Base-by-base conservation (phyloP, 2,888 invertebrate genomes). In the Tholera decimalis region DNA sequence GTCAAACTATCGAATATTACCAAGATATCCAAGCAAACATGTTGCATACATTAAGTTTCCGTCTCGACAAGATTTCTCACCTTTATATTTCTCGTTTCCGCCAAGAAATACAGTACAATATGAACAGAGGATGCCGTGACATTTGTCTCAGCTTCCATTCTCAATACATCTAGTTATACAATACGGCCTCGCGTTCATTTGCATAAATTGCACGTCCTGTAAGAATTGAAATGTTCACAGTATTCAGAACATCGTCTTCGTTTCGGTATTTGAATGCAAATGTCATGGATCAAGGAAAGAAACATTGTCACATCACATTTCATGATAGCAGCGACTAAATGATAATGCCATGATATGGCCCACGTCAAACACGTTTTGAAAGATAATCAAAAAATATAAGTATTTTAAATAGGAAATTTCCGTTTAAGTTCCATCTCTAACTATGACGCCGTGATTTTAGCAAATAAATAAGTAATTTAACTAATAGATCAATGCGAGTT, bases 301-400 rank as follows among this genome's bases (percentile, higher is more conserved):
- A 51, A 51, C n/a, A 35, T 8, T 39, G 59, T 22, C 11, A 22
- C 28, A 67, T 74, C 24, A 73, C 67, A 72, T 72, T 72, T 60
- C 54, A 60, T 73, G 8, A 24, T 30, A 60, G 39, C 13, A 9
- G 37, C 8, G 9, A 9, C 15, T 54, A 33, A n/a, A n/a, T n/a
- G n/a, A n/a, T n/a, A n/a, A n/a, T n/a, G n/a, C n/a, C n/a, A n/a
- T n/a, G n/a, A n/a, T n/a, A n/a, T n/a, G n/a, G n/a, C n/a, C n/a
- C n/a, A n/a, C n/a, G n/a, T n/a, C n/a, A n/a, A n/a, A n/a, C n/a
- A n/a, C n/a, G n/a, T n/a, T n/a, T n/a, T n/a, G n/a, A n/a, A n/a
- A n/a, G n/a, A n/a, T n/a, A n/a, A n/a, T n/a, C n/a, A n/a, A n/a
- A n/a, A n/a, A n/a, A n/a, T n/a, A n/a, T n/a, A n/a, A n/a, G n/a